Evolutionary conservation across 2,888 invertebrate genomes (phyloP), one percentile per base, ranked within the genome.

Genomic region (Cosmorhoe ocellata): DNA sequence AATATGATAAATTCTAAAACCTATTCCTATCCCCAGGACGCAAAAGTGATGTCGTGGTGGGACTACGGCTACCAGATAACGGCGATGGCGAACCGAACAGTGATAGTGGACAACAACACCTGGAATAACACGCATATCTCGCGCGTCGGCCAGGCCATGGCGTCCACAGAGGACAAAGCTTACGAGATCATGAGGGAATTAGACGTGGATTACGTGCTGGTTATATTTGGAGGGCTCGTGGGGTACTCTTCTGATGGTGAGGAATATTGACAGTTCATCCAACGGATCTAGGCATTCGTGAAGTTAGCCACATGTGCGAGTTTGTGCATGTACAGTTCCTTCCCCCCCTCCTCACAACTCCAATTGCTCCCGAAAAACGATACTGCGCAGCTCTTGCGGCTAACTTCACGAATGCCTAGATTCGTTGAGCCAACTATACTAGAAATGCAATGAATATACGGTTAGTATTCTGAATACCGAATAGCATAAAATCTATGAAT

Each of bases 111-210:
- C 81, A 99, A 99, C 82, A 99, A 99, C 76, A 99, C 99, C 0
- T 99, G 99, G 99, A 99, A 99, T 85, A 99, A 99, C 83, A 99
- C 99, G 9, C 99, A 99, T 84, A 99, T 99, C 72, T 99, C 97
- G 6, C 92, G 98, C 57, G 99, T 99, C 0, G 99, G 99, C 0
- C 98, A 99, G 84, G 99, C 99, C 1, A 99, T 99, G 99, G 98
- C 99, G 0, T 98, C 98, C 37, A 93, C 96, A 0, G 99, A 99
- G 82, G 98, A 98, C 63, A 95, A 96, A 74, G 99, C 99, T 0
- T 99, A 99, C 76, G 98, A 98, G 86, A 99, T 99, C 67, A 99
- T 99, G 99, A 91, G 93, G 55, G 99, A 99, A 78, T 83, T 99
- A 31, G 99, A 99, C 76, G 99, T 99, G 1, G 96, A 99, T 82